Conservation (phyloP, 1,140 invertebrate species). For the Drosophila sechellia region DNA sequence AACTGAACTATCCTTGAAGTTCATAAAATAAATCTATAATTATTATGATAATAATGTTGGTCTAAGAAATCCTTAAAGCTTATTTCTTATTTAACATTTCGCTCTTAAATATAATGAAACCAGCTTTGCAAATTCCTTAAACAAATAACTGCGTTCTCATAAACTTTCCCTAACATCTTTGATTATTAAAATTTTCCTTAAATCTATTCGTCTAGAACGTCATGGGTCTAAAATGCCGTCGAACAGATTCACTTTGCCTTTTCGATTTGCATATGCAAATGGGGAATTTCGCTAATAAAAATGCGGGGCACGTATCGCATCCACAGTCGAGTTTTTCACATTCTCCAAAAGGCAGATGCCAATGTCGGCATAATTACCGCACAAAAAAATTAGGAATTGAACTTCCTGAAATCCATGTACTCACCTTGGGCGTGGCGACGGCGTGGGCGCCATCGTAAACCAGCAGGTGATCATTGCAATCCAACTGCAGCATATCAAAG, state of each 20-base stretch:
- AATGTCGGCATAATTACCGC: conserved; percentile 6
- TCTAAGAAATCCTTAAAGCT: too few relatives aligned
- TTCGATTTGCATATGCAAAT: conserved; percentile 62
- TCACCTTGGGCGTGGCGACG: conserved; percentile 93
- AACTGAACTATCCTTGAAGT: too few relatives aligned
- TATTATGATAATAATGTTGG: too few relatives aligned
- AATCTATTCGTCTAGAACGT: neutral
- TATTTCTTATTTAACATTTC: too few relatives aligned
- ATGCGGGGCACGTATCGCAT: conserved; percentile 32
- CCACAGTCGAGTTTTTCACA: conserved; percentile 4
- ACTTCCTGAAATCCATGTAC: neutral
- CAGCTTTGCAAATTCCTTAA: too few relatives aligned
- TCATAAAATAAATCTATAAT: too few relatives aligned
- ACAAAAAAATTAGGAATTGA: neutral
- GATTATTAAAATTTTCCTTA: neutral
- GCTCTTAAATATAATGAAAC: too few relatives aligned
- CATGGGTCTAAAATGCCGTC: neutral
- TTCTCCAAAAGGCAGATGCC: neutral
- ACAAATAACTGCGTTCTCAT: too few relatives aligned
- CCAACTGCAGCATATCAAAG: conserved; percentile 91
- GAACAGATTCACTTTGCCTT: conserved; percentile 17
- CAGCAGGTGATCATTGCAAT: conserved; percentile 96
- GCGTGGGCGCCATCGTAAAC: conserved; percentile 96
- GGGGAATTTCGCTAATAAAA: conserved; percentile 39
- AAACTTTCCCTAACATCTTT: neutral